Base-by-base conservation (phyloP, 2,888 invertebrate genomes). In the Rotaria socialis region DNA sequence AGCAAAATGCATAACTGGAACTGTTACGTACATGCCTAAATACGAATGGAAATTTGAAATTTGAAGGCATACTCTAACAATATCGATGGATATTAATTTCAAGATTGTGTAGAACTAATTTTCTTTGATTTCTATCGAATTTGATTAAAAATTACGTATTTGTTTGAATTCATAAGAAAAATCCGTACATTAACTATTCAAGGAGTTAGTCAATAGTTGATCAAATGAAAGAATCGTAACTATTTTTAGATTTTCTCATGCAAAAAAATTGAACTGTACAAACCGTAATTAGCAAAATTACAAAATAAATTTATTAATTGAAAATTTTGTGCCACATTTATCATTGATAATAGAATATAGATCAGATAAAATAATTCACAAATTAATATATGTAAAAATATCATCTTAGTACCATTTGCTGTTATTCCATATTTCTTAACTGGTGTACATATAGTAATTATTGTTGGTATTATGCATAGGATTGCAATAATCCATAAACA, bases 361-460 rank as follows among this genome's bases (percentile, higher is more conserved):
- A 80, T 47, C 1, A 80, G 35, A 47, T 80, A 80, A n/a, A 80
- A 47, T 24, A 80, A 47, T 80, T 80, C 80, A 80, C 80, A 80
- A n/a, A 80, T n/a, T 47, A 80, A 47, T 47, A 80, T 47, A 80
- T 80, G 80, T 4, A 80, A 47, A 80, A 80, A 80, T 47, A 80
- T n/a, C 80, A 47, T 80, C 14, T n/a, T 80, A n/a, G n/a, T n/a
- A 80, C 47, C 67, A 16, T 0, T 4, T 22, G 80, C n/a, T 7
- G 24, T 24, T 19, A 3, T 47, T 47, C 11, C 16, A 27, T 80
- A 24, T 4, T 80, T 80, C 24, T 80, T 47, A 8, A 4, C 16
- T 47, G 80, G n/a, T 47, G 47, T 80, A 5, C 47, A 47, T 1
- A 80, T n/a, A 41, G 24, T 43, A 14, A 80, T 47, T 14, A 80